phyloP scores from a whole-genome alignment of 1,140 invertebrate species.

The Phocides pigmalion region DNA sequence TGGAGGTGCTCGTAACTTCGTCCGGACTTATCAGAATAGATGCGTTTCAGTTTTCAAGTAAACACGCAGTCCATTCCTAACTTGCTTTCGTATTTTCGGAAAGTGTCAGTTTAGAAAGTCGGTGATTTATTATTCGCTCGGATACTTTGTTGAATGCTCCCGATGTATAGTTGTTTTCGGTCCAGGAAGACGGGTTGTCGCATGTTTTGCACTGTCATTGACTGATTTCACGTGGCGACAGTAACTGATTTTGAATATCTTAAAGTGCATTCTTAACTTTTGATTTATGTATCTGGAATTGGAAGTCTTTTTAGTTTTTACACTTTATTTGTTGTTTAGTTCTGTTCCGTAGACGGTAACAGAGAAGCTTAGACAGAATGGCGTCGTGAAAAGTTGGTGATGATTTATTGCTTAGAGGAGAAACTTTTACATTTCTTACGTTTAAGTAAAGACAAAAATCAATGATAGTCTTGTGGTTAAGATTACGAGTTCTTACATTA shows the following conservation, averaged over 20 bases:
- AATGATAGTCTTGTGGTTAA: too few species aligned
- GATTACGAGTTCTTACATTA: too few species aligned
- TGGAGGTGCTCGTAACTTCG: conserved; percentile 29
- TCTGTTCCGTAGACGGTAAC: background rate
- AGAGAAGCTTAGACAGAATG: conserved; percentile 26
- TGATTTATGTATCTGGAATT: conserved; percentile 28
- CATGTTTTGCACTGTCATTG: conserved; percentile 41
- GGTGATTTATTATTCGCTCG: conserved; percentile 56
- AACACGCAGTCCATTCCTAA: conserved; percentile 44
- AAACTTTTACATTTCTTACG: conserved; percentile 18
- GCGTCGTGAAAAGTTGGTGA: conserved; percentile 7
- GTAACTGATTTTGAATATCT: conserved; percentile 19
- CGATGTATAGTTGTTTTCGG: conserved; percentile 56
- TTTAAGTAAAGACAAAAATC: too few species aligned
- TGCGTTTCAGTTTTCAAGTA: conserved; percentile 33
- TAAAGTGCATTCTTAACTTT: conserved; percentile 25
- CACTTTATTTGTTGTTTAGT: background rate
- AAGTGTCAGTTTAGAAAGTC: conserved; percentile 61
- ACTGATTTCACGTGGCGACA: conserved; percentile 38
- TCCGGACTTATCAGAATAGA: conserved; percentile 36
- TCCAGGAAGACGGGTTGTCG: conserved; percentile 35
- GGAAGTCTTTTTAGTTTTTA: conserved; percentile 15
- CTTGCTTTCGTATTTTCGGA: conserved; percentile 54
- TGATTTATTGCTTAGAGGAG: conserved; percentile 15
- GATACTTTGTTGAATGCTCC: conserved; percentile 48